Evolutionary conservation across 2,888 invertebrate species (phyloP).

Genomic region (Eupelmus urozonus): DNA sequence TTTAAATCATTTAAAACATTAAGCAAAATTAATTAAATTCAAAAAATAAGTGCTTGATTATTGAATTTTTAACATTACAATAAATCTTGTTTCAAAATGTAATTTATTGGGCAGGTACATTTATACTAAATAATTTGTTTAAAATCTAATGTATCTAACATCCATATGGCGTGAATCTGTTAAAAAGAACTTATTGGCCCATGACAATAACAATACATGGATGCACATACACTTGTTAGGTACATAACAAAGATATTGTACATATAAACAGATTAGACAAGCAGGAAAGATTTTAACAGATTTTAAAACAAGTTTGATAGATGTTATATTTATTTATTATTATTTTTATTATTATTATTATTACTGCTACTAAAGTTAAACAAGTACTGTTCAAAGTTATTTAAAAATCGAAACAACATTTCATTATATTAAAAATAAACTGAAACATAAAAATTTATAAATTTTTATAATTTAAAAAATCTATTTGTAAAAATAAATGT

Average conservation of each 20-base stretch:
- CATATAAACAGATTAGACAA: slow-evolving; percentile 73
- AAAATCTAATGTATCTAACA: slow-evolving; percentile 49
- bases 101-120: slow-evolving; percentile 4
- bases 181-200: slow-evolving; percentile 29
- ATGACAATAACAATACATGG: slow-evolving; percentile 64
- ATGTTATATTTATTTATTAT: slow-evolving; percentile 1
- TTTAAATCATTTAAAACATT: too few relatives aligned
- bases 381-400: neutral
- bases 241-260: slow-evolving; percentile 72
- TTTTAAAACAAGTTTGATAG: neutral
- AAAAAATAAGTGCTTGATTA: slow-evolving; percentile 16
- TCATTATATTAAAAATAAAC: neutral
- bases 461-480: neutral
- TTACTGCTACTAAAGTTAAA: too few relatives aligned
- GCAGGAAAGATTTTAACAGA: slow-evolving; percentile 62
- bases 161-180: slow-evolving; percentile 31
- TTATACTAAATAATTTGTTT: slow-evolving; percentile 3
- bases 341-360: neutral
- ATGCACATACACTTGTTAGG: slow-evolving; percentile 74
- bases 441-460: slow-evolving; percentile 4
- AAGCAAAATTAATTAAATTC: too few relatives aligned
- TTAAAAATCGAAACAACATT: neutral
- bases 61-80: slow-evolving; percentile 24
- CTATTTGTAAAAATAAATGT: neutral
- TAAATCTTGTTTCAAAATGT: neutral